phyloP scores from a whole-genome alignment of 2,888 invertebrate genomes.

The Lepeophtheirus nordmannii region DNA sequence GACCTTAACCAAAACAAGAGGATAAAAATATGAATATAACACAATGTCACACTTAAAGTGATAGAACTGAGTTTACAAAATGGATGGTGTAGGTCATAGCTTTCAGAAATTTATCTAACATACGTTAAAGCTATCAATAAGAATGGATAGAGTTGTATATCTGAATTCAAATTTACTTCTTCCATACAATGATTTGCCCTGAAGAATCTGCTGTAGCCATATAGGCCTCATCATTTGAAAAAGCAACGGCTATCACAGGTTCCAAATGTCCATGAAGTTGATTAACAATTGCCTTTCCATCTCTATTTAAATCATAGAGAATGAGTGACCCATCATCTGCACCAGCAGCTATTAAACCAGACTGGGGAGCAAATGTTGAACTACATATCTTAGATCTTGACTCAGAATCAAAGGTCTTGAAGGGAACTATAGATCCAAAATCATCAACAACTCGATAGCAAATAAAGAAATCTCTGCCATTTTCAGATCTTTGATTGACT shows the following conservation, averaged over 20 bases:
- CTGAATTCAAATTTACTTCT: constrained; percentile 33
- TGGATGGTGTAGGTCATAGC: too few species aligned
- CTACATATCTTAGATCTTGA: neutral
- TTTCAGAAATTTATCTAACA: too few species aligned
- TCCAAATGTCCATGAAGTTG: constrained; percentile 58
- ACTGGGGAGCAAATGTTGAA: constrained; percentile 2
- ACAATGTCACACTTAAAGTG: too few species aligned
- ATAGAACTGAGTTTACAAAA: too few species aligned
- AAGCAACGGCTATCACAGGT: constrained; percentile 64
- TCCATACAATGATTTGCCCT: constrained; percentile 62
- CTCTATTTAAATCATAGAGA: constrained; percentile 55
- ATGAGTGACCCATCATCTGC: constrained; percentile 63
- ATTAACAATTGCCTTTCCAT: constrained; percentile 40
- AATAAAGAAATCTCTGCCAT: neutral
- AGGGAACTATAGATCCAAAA: constrained; percentile 7
- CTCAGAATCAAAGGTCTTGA: constrained; percentile 9
- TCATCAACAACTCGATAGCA: constrained; percentile 11
- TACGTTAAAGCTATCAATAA: too few species aligned
- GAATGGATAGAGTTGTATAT: too few species aligned
- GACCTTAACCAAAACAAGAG: too few species aligned
- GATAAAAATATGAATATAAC: too few species aligned
- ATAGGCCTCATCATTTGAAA: constrained; percentile 73
- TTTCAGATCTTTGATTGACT: neutral
- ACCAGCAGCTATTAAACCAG: constrained; percentile 45
- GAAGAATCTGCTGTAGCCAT: constrained; percentile 67